Evolutionary conservation across 2,113 vertebrate genomes (phyloP), one percentile per base, ranked within the genome.

Genomic region (Sialia sialis): DNA sequence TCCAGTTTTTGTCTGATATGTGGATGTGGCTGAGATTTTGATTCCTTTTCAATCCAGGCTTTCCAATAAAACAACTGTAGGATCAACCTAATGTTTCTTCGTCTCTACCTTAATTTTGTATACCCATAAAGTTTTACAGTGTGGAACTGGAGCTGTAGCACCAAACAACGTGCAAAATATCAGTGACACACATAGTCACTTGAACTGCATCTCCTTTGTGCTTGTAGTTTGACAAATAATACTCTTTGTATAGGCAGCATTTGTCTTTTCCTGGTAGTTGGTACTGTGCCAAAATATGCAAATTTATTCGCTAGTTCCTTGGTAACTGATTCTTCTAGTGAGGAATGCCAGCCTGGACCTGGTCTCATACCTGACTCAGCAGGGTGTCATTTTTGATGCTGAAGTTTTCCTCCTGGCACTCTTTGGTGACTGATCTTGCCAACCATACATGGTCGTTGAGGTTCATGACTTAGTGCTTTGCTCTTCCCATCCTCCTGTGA

Each of bases 371-470:
- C 15, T 66, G 58, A 39, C 44, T 64, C n/a, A 64, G 30, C 0
- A 1, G 21, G 46, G 32, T 43, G 12, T 59, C 7, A 18, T 54
- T 84, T 55, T n/a, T 12, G 48, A 78, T 38, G 44, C 44, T 27
- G 49, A 23, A 51, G 16, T 26, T 55, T 83, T 23, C 30, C 4
- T 68, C 26, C 23, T 0, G 1, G 12, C 59, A 55, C 64, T 62
- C 4, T 48, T 54, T 41, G 59, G 36, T 87, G 59, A 44, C 0
- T 0, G 30, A n/a, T 21, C 8, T 11, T 51, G 38, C 46, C 59
- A 88, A 36, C 20, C 5, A 2, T 7, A 64, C 0, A 0, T 36
- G n/a, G 36, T 43, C 30, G 30, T 16, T 14, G 21, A 51, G 15
- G 27, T 43, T 60, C 25, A 8, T 26, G 23, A 39, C 32, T 92